These are phyloP conservation scores for Micromys minutus DNA, from an alignment of 2,113 vertebrate species.

Conservation along the genomic window DNA sequence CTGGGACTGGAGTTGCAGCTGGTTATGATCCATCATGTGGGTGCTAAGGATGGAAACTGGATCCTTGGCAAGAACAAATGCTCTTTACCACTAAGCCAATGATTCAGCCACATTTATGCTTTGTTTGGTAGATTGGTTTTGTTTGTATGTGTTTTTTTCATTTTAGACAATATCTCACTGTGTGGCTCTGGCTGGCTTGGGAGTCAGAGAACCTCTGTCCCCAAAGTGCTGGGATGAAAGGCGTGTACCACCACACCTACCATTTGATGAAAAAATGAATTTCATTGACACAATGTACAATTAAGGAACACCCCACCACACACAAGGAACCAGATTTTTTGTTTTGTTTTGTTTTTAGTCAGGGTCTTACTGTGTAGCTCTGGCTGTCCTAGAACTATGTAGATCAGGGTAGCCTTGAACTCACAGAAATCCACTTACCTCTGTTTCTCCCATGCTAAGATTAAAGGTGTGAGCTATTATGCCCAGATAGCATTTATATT, in stretches of 20 bases:
- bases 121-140: background rate
- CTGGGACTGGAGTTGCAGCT: background rate
- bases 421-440: background rate
- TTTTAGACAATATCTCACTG: background rate
- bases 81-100: background rate
- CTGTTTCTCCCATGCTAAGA: background rate
- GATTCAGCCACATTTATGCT: no score
- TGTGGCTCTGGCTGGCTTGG: background rate
- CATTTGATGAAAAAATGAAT: background rate
- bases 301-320: background rate
- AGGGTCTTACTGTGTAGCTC: background rate
- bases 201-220: background rate
- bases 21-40: background rate
- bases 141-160: background rate
- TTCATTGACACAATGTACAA: slow-evolving; percentile 38
- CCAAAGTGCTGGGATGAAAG: background rate
- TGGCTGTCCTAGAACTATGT: background rate
- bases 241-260: background rate
- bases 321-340: background rate
- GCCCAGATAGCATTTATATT: background rate
- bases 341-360: background rate
- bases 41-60: background rate
- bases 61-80: no score
- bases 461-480: background rate
- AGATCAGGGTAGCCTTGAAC: background rate